phyloP scores from a whole-genome alignment of 2,797 vertebrate genomes.

The Tangara arthus region DNA sequence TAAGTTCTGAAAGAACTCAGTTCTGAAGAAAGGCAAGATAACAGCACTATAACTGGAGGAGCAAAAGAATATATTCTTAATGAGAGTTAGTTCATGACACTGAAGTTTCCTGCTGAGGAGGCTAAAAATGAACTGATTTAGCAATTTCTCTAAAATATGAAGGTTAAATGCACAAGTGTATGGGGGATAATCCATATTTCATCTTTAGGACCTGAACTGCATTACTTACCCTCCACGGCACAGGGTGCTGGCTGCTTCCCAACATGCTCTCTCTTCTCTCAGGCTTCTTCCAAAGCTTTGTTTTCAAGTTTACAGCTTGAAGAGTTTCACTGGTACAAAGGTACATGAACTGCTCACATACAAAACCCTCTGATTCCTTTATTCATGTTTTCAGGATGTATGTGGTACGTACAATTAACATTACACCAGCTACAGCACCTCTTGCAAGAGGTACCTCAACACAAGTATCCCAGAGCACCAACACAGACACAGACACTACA shows the following conservation, averaged over 20 bases:
- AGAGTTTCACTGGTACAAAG: neutral
- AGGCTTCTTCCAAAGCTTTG: neutral
- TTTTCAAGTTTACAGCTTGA: neutral
- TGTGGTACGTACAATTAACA: slow-evolving; percentile 69
- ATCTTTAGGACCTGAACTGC: neutral
- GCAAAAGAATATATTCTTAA: neutral
- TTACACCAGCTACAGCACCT: slow-evolving; percentile 69
- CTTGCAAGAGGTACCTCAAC: slow-evolving; percentile 54
- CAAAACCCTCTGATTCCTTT: slow-evolving; percentile 78
- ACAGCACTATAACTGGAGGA: neutral
- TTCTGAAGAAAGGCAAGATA: neutral
- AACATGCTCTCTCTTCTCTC: neutral
- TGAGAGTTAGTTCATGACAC: neutral
- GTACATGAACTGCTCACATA: slow-evolving; percentile 48
- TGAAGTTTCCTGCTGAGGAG: neutral
- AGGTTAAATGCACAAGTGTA: neutral
- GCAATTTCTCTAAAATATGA: neutral
- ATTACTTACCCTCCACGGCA: neutral
- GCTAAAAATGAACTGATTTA: neutral
- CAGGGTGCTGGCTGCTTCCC: neutral
- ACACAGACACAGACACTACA: slow-evolving; percentile 66
- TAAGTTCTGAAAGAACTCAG: neutral
- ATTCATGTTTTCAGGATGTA: slow-evolving; percentile 72
- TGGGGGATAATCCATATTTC: neutral
- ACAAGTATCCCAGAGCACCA: slow-evolving; percentile 68